phyloP scores from a whole-genome alignment of 2,797 vertebrate species.

The Carcharodon carcharias region DNA sequence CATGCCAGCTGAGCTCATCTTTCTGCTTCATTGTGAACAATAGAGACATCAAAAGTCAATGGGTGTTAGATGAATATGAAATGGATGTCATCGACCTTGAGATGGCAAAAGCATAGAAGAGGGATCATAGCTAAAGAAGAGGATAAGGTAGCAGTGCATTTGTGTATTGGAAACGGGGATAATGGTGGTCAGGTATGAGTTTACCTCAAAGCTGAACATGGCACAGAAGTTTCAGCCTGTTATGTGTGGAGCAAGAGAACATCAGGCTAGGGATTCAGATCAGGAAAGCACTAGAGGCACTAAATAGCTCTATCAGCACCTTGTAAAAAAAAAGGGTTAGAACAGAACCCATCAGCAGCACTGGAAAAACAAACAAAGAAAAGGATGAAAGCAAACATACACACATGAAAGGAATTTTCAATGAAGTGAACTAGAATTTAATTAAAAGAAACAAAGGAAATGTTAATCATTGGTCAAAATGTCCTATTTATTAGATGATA shows the following conservation, averaged over 20 bases:
- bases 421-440: background rate
- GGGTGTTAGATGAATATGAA: too few relatives aligned
- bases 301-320: background rate
- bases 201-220: background rate
- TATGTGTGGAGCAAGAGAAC: background rate
- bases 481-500: too few relatives aligned
- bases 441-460: background rate
- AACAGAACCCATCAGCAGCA: background rate
- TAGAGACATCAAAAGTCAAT: too few relatives aligned
- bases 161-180: background rate
- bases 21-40: too few relatives aligned
- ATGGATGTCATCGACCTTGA: background rate
- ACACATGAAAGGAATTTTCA: background rate
- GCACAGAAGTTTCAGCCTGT: background rate
- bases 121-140: background rate
- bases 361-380: background rate
- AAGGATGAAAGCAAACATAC: background rate
- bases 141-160: background rate
- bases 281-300: background rate
- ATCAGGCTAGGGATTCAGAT: background rate
- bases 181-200: background rate
- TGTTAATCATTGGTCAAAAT: too few relatives aligned
- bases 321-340: background rate
- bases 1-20: too few relatives aligned
- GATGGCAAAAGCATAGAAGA: background rate